Base-by-base conservation (phyloP, 2,797 vertebrate genomes). In the Chiloscyllium punctatum region DNA sequence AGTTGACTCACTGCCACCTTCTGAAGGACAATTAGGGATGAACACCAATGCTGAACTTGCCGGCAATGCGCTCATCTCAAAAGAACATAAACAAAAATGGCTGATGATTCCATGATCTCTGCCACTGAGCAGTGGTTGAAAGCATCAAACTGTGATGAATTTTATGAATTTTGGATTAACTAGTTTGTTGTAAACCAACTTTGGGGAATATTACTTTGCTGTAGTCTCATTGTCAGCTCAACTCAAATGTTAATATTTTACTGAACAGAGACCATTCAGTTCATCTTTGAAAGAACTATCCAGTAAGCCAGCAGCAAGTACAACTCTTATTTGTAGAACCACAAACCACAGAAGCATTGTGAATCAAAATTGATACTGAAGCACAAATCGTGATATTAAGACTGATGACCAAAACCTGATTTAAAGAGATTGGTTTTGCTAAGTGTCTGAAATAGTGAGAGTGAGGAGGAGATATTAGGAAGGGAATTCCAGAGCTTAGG, bases 141-240 rank as follows among this genome's bases (percentile, higher is more conserved):
- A 95, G 27, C 2, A 33, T 30, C 16, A 95, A 33, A 95, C 30
- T 53, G 1, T n/a, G 11, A 42, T 18, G 1, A 8, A 27, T 51
- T 94, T 95, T 71, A 95, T 95, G 74, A 77, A 18, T 95, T 77
- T 95, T 48, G 71, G 94, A 95, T 77, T 95, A 95, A 74, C 27
- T n/a, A 8, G 25, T 69, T 72, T 92, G 62, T 25, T 53, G 18
- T 95, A 94, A 72, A 94, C 51, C 37, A 11, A 30, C 37, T 94
- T 94, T 48, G 68, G 37, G 25, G 30, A 6, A 51, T 77, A 68
- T 33, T 77, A n/a, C 94, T 92, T 51, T 77, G 71, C 71, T 53
- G 71, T 51, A 27, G 37, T 18, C 33, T 42, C n/a, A 92, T 18
- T 90, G 53, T n/a, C 53, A 33, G 30, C 3, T 5, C 27, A 57